A percentile compares a stretch with the other conserved stretches of the same genome.
Conservation (phyloP, 2,797 vertebrate species). For the Tachyglossus aculeatus region DNA sequence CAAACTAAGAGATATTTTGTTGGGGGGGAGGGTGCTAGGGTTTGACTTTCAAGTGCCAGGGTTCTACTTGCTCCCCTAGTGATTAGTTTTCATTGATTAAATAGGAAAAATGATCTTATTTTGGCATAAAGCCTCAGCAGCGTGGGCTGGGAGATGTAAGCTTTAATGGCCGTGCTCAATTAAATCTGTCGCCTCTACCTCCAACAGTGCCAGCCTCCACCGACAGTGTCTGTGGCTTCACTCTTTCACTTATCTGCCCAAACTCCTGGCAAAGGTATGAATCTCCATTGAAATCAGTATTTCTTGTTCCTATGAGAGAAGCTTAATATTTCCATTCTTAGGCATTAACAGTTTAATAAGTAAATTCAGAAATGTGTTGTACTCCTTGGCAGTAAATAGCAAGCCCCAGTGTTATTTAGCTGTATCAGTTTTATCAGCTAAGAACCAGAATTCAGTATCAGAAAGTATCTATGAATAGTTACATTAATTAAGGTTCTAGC, state of each 20-base stretch:
- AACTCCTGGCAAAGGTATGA: conserved; percentile 26
- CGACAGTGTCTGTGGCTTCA: background rate
- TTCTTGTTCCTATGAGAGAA: conserved; percentile 11
- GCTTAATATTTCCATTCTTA: too few relatives aligned
- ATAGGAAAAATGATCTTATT: conserved; percentile 45
- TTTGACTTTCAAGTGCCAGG: conserved; percentile 30
- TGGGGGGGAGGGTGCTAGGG: too few relatives aligned
- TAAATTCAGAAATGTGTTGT: too few relatives aligned
- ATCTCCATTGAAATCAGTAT: background rate
- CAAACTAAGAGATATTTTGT: too few relatives aligned
- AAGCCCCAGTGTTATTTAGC: conserved; percentile 39
- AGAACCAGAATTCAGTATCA: conserved; percentile 37
- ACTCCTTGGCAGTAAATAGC: background rate
- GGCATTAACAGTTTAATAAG: too few relatives aligned
- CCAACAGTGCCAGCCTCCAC: conserved; percentile 1
- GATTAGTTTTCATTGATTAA: conserved; percentile 20
- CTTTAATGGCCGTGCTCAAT: conserved; percentile 22
- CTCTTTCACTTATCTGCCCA: conserved; percentile 34
- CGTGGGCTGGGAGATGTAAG: background rate
- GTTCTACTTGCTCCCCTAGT: too few relatives aligned
- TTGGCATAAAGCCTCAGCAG: conserved; percentile 13
- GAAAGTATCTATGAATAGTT: conserved; percentile 37
- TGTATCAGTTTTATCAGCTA: conserved; percentile 17
- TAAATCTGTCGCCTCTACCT: conserved; percentile 25
- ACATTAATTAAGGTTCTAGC: conserved; percentile 44